Evolutionary conservation across 2,113 vertebrate genomes (phyloP).

Genomic region (Suncus etruscus): DNA sequence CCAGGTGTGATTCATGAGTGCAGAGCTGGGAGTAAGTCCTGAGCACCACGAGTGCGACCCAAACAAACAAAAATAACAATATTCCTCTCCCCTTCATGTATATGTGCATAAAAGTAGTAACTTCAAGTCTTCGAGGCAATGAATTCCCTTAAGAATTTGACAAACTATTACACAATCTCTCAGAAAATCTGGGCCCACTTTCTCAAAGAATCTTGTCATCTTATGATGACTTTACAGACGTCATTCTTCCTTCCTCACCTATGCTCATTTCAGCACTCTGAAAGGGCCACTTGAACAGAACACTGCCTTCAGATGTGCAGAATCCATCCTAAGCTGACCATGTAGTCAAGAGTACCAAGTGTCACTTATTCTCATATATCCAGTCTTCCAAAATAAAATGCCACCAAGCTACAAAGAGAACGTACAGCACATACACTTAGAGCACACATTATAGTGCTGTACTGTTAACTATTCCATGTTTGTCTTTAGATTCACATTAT

Average conservation of each 20-base stretch:
- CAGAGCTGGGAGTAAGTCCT: too few species aligned
- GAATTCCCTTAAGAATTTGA: neutral
- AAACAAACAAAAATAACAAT: too few species aligned
- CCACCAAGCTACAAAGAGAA: neutral
- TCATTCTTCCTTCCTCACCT: neutral
- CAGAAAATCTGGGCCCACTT: neutral
- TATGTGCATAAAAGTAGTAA: neutral
- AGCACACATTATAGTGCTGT: neutral
- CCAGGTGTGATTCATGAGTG: too few species aligned
- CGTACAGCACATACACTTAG: fast-evolving
- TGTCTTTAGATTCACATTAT: neutral
- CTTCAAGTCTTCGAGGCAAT: neutral
- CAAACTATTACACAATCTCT: neutral
- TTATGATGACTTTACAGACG: fast-evolving
- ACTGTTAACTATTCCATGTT: neutral
- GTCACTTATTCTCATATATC: neutral
- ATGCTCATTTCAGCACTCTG: neutral
- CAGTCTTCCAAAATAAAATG: neutral
- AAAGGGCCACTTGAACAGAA: neutral
- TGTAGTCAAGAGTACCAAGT: fast-evolving
- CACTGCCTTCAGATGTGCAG: neutral
- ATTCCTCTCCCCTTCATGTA: neutral
- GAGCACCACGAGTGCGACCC: too few species aligned
- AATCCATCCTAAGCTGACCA: neutral
- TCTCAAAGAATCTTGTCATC: neutral